These are phyloP conservation scores for Acrocephalus arundinaceus DNA, from an alignment of 2,113 vertebrate species.

Conservation along the genomic window DNA sequence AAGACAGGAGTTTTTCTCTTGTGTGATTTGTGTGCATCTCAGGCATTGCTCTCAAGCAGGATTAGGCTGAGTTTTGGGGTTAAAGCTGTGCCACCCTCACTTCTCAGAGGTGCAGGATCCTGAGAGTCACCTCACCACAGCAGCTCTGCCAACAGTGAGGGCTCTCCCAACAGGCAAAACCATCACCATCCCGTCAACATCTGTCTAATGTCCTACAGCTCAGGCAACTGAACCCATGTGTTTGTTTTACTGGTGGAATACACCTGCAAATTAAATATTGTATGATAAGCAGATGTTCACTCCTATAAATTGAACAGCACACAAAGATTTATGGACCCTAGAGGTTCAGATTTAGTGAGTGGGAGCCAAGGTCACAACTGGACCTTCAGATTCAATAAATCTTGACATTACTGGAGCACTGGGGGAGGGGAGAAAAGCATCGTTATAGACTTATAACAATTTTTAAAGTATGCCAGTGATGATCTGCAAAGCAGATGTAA, in stretches of 20 bases:
- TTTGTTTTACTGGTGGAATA: constrained; percentile 72
- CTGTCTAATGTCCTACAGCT: constrained; percentile 29
- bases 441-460: constrained; percentile 54
- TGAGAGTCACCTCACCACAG: neutral
- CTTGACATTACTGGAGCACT: constrained; percentile 40
- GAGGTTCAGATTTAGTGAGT: constrained; percentile 63
- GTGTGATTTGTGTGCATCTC: neutral
- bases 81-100: neutral
- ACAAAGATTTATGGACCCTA: constrained; percentile 60
- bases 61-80: neutral
- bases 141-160: neutral
- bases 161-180: constrained; percentile 13
- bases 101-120: neutral
- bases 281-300: constrained; percentile 71
- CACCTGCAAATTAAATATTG: constrained; percentile 73
- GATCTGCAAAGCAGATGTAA: constrained; percentile 74
- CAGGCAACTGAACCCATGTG: constrained; percentile 1
- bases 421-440: constrained; percentile 38
- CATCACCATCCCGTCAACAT: neutral
- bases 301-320: constrained; percentile 66
- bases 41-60: neutral
- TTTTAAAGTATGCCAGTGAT: constrained; percentile 58
- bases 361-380: constrained; percentile 67
- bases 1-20: neutral
- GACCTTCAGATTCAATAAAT: constrained; percentile 76